A percentile compares a stretch with the other conserved stretches of the same genome.
Evolutionary conservation across 92 coral and sea anemone genomes (phyloP).

Genomic region (Parazoanthus atlanticus): DNA sequence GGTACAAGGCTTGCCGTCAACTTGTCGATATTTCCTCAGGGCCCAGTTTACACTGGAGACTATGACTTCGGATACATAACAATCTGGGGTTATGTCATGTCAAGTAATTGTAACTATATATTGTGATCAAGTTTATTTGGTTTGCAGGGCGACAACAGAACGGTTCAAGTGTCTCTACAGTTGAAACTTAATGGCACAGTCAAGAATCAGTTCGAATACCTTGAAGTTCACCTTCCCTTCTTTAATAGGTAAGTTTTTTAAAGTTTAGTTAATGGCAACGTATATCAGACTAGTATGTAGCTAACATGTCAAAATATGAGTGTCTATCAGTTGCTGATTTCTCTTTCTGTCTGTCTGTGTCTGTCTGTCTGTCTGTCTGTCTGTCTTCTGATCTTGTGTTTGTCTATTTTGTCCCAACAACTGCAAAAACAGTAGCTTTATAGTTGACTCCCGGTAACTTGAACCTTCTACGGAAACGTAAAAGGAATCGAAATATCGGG

Average conservation of each 20-base stretch:
- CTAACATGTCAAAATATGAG: no score
- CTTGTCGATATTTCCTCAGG: not conserved
- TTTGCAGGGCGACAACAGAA: constrained; percentile 73
- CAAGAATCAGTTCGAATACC: constrained; percentile 90
- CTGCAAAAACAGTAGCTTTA: no score
- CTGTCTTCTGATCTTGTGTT: no score
- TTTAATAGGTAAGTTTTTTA: constrained; percentile 74
- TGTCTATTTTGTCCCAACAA: no score
- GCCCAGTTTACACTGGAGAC: not conserved
- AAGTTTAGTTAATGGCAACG: not conserved
- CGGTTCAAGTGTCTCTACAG: constrained; percentile 81
- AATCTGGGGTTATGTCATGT: not conserved
- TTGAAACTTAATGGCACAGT: constrained; percentile 70
- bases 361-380: no score
- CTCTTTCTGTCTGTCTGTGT: no score
- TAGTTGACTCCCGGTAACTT: no score
- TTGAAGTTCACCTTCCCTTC: constrained; percentile 93
- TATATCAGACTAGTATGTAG: no score
- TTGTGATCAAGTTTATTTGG: not conserved
- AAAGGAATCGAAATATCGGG: no score
- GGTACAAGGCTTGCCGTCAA: not conserved
- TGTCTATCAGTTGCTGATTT: no score
- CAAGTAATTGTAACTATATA: not conserved
- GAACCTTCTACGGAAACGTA: no score
- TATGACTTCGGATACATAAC: not conserved